These are phyloP conservation scores for Pocillopora grandis DNA, from an alignment of 92 coral and sea anemone genomes.

Conservation along the genomic window DNA sequence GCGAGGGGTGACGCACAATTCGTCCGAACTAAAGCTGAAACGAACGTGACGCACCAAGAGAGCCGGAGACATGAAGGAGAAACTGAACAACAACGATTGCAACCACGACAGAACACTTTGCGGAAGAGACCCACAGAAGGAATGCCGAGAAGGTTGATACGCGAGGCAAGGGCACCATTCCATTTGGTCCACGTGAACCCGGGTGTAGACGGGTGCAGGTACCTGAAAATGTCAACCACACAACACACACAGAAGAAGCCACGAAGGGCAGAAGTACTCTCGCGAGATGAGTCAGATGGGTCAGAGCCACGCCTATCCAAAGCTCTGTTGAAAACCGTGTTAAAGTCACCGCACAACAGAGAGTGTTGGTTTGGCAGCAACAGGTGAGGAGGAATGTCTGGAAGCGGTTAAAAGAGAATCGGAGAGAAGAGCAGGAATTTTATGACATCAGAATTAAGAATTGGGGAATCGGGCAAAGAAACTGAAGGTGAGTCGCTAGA, in stretches of 20 bases:
- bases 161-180: neutral
- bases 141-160: slow-evolving; percentile 9
- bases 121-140: neutral
- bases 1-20: neutral
- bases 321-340: slow-evolving; percentile 10
- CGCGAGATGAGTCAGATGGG: neutral
- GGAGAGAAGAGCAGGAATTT: too few species aligned
- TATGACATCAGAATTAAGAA: too few species aligned
- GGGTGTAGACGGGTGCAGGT: neutral
- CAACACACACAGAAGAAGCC: neutral
- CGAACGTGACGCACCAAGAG: neutral
- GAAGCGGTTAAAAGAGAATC: too few species aligned
- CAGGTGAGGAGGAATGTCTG: too few species aligned
- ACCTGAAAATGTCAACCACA: neutral
- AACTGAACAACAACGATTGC: neutral
- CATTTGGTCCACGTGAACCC: slow-evolving; percentile 6
- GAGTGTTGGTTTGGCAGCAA: neutral
- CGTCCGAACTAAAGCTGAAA: slow-evolving; percentile 15
- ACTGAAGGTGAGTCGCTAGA: too few species aligned
- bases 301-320: slow-evolving; percentile 9
- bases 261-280: neutral
- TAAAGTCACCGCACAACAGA: slow-evolving; percentile 6
- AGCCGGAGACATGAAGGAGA: neutral
- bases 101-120: neutral
- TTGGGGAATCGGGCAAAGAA: too few species aligned